These are phyloP conservation scores for Epinephelus awoara DNA, from an alignment of 2,797 vertebrate species.

Conservation along the genomic window DNA sequence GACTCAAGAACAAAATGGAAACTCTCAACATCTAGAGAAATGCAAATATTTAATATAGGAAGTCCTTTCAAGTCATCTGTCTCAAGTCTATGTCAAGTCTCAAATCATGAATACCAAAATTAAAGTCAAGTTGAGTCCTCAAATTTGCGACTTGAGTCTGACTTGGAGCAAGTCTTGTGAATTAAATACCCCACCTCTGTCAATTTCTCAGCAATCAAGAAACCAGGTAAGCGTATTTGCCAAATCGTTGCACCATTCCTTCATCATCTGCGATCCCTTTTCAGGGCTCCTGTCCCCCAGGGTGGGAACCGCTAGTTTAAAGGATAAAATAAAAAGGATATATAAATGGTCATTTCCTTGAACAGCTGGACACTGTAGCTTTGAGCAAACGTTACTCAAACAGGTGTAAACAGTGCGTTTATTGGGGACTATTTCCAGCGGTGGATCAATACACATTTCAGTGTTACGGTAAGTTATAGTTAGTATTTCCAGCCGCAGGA, in stretches of 20 bases:
- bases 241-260: not conserved
- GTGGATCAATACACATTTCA: conserved; percentile 18
- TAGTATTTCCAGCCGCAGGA: conserved; percentile 8
- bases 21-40: too few species aligned
- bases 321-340: not conserved
- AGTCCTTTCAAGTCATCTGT: too few species aligned
- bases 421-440: conserved; percentile 16
- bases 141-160: too few species aligned
- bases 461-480: not conserved
- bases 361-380: not conserved
- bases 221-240: not conserved
- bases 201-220: too few species aligned
- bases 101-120: too few species aligned
- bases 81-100: too few species aligned
- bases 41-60: too few species aligned
- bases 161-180: too few species aligned
- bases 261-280: not conserved
- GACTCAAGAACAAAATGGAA: too few species aligned
- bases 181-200: too few species aligned
- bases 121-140: too few species aligned
- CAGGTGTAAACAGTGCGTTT: conserved; percentile 8
- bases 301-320: not conserved
- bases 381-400: not conserved
- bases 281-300: too few species aligned
- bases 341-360: not conserved